Percentiles rank a stretch among this genome's conserved stretches.
phyloP scores from a whole-genome alignment of 2,797 vertebrate species.

The Etheostoma perlongum region DNA sequence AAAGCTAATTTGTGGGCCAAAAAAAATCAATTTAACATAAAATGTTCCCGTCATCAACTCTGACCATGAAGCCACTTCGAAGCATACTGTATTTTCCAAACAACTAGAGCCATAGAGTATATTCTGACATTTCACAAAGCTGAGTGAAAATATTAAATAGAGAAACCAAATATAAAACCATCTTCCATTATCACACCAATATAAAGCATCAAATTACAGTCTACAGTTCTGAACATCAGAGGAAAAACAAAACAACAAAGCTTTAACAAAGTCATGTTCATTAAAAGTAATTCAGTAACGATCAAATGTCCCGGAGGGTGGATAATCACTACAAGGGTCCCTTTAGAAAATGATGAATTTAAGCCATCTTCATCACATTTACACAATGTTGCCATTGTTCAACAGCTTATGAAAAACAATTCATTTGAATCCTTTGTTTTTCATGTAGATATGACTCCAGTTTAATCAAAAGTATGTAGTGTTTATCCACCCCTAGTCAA shows the following conservation, averaged over 20 bases:
- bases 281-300: constrained; percentile 74
- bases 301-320: constrained; percentile 78
- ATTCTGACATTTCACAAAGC: constrained; percentile 92
- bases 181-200: constrained; percentile 89
- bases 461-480: constrained; percentile 17
- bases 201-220: constrained; percentile 94
- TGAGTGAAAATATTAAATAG: constrained; percentile 89
- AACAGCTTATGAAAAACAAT: constrained; percentile 7
- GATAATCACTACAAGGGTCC: constrained; percentile 48
- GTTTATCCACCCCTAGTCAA: constrained; percentile 40
- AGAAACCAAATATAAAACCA: constrained; percentile 89
- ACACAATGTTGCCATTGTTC: constrained; percentile 25
- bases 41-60: neutral
- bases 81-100: constrained; percentile 75
- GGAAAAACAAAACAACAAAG: constrained; percentile 79
- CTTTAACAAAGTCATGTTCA: constrained; percentile 76
- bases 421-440: neutral
- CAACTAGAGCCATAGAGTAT: constrained; percentile 81
- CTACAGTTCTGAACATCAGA: constrained; percentile 88
- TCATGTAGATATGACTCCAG: constrained; percentile 2
- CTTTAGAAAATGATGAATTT: constrained; percentile 25
- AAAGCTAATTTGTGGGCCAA: constrained; percentile 16
- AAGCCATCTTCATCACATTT: constrained; percentile 26
- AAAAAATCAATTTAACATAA: constrained; percentile 15
- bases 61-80: constrained; percentile 80